Conservation (phyloP, 2,797 vertebrate species). For the Spea hammondii region DNA sequence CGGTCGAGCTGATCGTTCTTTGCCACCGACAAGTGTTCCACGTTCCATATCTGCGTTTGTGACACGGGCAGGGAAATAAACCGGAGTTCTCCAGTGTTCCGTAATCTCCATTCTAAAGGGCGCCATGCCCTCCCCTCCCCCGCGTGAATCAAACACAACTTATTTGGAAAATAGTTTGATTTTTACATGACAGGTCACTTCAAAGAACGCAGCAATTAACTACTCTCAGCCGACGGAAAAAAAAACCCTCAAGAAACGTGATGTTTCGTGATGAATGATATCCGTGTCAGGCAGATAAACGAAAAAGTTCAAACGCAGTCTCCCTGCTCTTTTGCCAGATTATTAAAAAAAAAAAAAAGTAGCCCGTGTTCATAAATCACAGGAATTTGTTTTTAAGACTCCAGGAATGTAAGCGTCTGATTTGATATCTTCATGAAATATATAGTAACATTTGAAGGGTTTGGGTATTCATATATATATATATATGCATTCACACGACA, state of each 20-base stretch:
- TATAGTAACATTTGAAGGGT: not conserved
- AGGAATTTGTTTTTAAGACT: conserved; percentile 16
- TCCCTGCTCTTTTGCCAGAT: conserved; percentile 27
- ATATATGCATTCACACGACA: too few species aligned
- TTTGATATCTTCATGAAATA: conserved; percentile 22
- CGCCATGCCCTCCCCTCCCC: too few species aligned
- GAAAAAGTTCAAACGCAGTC: not conserved
- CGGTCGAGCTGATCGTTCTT: too few species aligned
- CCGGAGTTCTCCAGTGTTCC: too few species aligned
- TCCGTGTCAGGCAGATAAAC: conserved; percentile 19
- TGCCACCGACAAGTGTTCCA: too few species aligned
- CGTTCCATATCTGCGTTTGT: too few species aligned
- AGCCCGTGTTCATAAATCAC: conserved; percentile 38
- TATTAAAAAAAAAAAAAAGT: not conserved
- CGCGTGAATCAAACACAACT: too few species aligned
- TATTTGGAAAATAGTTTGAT: too few species aligned
- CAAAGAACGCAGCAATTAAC: conserved; percentile 10
- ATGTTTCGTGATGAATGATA: conserved; percentile 8
- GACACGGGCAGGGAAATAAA: too few species aligned
- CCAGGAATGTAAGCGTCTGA: conserved; percentile 17
- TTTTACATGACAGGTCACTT: conserved; percentile 27
- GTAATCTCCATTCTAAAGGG: too few species aligned
- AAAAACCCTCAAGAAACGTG: too few species aligned
- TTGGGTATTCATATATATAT: not conserved
- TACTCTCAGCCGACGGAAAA: not conserved